Conservation (phyloP, 1,140 invertebrate genomes). For the Aphis gossypii region DNA sequence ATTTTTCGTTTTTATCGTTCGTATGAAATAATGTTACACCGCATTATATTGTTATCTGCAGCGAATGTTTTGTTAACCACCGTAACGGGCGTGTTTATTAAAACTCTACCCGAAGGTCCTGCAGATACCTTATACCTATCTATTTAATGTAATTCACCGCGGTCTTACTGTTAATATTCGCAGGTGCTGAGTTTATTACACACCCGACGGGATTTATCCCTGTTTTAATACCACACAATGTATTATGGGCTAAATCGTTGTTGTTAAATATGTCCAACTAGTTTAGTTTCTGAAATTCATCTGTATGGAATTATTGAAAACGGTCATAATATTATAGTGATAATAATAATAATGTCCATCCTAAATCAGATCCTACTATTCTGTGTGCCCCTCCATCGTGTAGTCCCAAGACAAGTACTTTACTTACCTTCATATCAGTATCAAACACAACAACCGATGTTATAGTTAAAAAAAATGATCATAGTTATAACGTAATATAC, state of each 20-base stretch:
- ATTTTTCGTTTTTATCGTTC: not conserved
- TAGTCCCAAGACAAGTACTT: not conserved
- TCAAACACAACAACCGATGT: not conserved
- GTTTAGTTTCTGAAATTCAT: not conserved
- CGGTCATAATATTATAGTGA: not conserved
- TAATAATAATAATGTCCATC: not conserved
- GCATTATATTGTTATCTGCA: not conserved
- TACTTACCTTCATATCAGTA: not conserved
- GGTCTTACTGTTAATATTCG: slow-evolving; percentile 9
- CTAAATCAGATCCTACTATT: not conserved
- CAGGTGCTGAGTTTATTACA: not conserved
- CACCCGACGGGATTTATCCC: not conserved
- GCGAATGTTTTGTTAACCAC: not conserved
- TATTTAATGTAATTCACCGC: not conserved
- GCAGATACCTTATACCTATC: not conserved
- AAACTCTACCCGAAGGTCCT: not conserved
- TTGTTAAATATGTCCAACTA: not conserved
- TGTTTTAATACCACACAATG: not conserved
- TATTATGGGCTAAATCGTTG: not conserved
- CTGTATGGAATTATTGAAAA: not conserved
- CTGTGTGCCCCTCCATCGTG: no score
- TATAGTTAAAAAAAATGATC: no score
- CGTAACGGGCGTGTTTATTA: not conserved
- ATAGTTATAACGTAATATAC: not conserved
- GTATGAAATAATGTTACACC: not conserved